Evolutionary conservation across 2,888 invertebrate species (phyloP).

Genomic region (Lasioglossum oenotherae): DNA sequence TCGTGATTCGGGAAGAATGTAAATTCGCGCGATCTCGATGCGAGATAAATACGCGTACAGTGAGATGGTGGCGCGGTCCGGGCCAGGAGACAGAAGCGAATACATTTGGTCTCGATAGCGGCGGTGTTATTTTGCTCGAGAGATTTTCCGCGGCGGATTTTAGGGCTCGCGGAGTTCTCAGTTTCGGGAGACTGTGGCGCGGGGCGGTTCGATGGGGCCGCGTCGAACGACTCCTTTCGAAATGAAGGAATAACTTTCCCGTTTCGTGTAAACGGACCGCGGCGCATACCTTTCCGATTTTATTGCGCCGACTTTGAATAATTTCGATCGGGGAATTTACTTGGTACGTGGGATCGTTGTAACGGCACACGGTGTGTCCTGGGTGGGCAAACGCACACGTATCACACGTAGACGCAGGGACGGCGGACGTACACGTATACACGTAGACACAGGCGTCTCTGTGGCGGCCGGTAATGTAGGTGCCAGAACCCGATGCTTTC

Average conservation of each 20-base stretch:
- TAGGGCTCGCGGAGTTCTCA: neutral
- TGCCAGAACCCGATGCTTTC: constrained; percentile 48
- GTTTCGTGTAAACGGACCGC: constrained; percentile 4
- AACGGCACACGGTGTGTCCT: constrained; percentile 8
- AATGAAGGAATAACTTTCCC: neutral
- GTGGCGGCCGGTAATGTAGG: constrained; percentile 19
- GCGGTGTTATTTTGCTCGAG: neutral
- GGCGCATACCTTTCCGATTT: neutral
- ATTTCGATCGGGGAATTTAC: constrained; percentile 2
- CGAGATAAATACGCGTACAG: constrained; percentile 17
- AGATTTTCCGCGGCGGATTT: neutral
- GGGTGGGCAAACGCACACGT: constrained; percentile 1
- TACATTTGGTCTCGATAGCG: neutral
- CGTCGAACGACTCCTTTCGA: neutral
- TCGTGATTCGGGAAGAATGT: constrained; percentile 28
- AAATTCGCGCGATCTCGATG: constrained; percentile 27
- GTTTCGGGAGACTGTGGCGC: neutral
- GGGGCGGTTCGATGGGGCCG: neutral
- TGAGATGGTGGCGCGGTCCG: neutral
- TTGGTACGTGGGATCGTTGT: constrained; percentile 10
- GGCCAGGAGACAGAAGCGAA: neutral
- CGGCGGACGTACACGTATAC: neutral
- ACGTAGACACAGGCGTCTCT: neutral
- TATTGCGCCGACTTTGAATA: constrained; percentile 1
- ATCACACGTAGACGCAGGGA: neutral